Evolutionary conservation across 2,888 invertebrate genomes (phyloP).

Genomic region (Brachyptera risi): DNA sequence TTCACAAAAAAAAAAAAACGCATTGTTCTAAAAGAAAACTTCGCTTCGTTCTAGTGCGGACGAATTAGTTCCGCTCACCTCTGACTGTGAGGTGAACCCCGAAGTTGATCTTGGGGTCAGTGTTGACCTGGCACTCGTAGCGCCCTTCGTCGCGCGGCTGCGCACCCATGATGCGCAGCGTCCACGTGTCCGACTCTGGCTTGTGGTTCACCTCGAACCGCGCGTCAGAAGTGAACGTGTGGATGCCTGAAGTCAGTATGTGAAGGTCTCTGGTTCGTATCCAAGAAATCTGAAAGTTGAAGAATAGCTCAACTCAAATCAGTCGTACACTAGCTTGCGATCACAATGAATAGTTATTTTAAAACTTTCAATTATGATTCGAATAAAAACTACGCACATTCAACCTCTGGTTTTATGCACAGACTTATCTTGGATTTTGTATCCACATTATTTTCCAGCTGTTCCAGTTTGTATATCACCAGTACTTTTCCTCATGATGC

Average conservation of each 20-base stretch:
- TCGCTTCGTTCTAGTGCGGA: background rate
- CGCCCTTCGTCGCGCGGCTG: conserved; percentile 58
- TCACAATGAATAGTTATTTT: too few relatives aligned
- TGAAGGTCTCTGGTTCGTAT: conserved; percentile 65
- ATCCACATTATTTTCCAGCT: too few relatives aligned
- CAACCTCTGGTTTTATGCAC: too few relatives aligned
- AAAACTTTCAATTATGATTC: too few relatives aligned
- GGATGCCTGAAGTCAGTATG: conserved; percentile 61
- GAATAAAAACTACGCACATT: too few relatives aligned
- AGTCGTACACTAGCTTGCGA: too few relatives aligned
- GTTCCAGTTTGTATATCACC: too few relatives aligned
- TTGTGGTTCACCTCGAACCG: conserved; percentile 56
- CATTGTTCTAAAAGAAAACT: background rate
- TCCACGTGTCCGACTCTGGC: conserved; percentile 52
- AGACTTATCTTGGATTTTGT: too few relatives aligned
- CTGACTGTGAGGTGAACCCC: conserved; percentile 60
- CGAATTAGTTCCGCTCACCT: conserved; percentile 46
- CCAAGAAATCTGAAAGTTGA: conserved; percentile 74
- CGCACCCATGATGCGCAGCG: conserved; percentile 57
- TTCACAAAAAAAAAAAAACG: background rate
- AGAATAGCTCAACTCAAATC: too few relatives aligned
- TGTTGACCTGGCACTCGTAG: conserved; percentile 73
- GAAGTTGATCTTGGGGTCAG: conserved; percentile 68
- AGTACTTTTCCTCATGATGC: too few relatives aligned
- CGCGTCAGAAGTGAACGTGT: conserved; percentile 63